Evolutionary conservation across 2,113 vertebrate genomes (phyloP).

Genomic region (Entelurus aequoreus): DNA sequence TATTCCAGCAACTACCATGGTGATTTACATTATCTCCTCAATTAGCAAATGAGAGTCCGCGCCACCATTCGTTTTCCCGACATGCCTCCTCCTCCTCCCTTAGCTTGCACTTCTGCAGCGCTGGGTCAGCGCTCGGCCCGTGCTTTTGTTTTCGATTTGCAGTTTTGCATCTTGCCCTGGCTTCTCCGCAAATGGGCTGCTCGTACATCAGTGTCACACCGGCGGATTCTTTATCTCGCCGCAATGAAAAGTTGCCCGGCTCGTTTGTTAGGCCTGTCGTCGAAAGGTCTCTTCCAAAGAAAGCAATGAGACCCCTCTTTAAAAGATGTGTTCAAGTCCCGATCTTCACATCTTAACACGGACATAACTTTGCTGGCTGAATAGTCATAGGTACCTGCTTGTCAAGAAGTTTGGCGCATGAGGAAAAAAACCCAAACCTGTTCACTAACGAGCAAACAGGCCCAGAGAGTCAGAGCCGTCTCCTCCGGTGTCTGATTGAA

Average conservation of each 20-base stretch:
- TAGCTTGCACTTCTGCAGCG: constrained; percentile 28
- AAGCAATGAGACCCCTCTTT: background rate
- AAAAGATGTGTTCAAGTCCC: too few relatives aligned
- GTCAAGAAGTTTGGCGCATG: constrained; percentile 20
- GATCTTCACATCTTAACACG: too few relatives aligned
- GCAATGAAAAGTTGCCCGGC: constrained; percentile 34
- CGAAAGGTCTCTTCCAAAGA: background rate
- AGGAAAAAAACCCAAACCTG: constrained; percentile 32
- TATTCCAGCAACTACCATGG: constrained; percentile 50
- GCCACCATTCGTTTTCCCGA: constrained; percentile 29
- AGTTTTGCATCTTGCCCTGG: constrained; percentile 40
- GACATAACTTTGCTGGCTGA: too few relatives aligned
- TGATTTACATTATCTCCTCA: constrained; percentile 71
- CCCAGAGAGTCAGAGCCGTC: constrained; percentile 15
- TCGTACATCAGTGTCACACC: constrained; percentile 61
- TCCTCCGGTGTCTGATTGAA: constrained; percentile 23
- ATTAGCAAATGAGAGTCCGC: constrained; percentile 69
- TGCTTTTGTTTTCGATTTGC: constrained; percentile 38
- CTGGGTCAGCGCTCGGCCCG: background rate
- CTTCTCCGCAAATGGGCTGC: constrained; percentile 35
- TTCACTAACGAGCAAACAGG: constrained; percentile 51
- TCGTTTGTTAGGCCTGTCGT: background rate
- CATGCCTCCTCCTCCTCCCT: constrained; percentile 12
- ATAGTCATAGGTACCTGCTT: too few relatives aligned
- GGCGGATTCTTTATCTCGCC: constrained; percentile 45